Conservation (phyloP, 2,888 invertebrate species). For the Aquatica leii region DNA sequence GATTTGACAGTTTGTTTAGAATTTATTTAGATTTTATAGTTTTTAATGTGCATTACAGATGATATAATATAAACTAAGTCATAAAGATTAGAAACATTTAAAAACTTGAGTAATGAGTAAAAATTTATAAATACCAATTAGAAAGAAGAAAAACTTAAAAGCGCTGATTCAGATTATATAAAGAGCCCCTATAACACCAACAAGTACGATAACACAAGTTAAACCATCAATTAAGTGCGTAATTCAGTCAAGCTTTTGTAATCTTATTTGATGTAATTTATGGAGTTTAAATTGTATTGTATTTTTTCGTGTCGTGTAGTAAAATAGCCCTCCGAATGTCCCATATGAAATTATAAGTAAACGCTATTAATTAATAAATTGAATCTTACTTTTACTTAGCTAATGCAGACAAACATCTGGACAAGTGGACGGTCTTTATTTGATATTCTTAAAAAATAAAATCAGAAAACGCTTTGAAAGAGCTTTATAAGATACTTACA, state of each 20-base stretch:
- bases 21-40: slow-evolving; percentile 20
- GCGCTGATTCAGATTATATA: slow-evolving; percentile 27
- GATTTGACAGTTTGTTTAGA: slow-evolving; percentile 31
- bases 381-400: too few relatives aligned
- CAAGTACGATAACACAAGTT: slow-evolving; percentile 23
- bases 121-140: background rate
- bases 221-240: slow-evolving; percentile 38
- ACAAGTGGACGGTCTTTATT: too few relatives aligned
- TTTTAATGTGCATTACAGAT: slow-evolving; percentile 11
- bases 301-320: slow-evolving; percentile 27
- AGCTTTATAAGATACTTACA: too few relatives aligned
- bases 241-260: slow-evolving; percentile 36
- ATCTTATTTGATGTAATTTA: slow-evolving; percentile 42
- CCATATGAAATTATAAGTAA: slow-evolving; percentile 1
- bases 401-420: too few relatives aligned
- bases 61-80: slow-evolving; percentile 9
- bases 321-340: slow-evolving; percentile 17
- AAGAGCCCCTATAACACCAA: slow-evolving; percentile 33
- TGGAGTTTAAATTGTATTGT: slow-evolving; percentile 40
- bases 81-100: background rate
- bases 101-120: too few relatives aligned
- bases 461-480: too few relatives aligned
- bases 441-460: too few relatives aligned
- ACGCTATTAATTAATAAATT: background rate
- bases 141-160: slow-evolving; percentile 9